phyloP scores from a whole-genome alignment of 1,140 invertebrate species.

The Delia radicum region DNA sequence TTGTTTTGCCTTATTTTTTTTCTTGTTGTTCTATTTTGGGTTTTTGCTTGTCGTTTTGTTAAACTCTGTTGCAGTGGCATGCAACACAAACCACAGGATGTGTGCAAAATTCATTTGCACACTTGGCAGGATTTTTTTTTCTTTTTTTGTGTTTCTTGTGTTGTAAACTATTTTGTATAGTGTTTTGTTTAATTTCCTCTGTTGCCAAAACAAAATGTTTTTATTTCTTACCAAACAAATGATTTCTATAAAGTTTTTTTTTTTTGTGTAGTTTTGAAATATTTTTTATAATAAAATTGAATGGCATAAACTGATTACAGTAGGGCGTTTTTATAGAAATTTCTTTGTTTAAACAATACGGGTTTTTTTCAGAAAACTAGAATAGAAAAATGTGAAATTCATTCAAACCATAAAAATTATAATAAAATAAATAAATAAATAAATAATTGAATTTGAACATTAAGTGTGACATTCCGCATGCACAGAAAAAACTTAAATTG shows the following conservation, averaged over 20 bases:
- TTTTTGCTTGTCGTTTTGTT: background rate
- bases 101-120: slow-evolving; percentile 12
- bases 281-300: background rate
- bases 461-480: no score
- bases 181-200: slow-evolving; percentile 2
- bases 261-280: background rate
- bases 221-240: background rate
- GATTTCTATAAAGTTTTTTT: background rate
- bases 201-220: background rate
- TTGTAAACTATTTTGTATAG: background rate
- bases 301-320: background rate
- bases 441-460: no score
- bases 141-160: background rate
- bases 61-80: background rate
- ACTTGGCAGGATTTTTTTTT: background rate
- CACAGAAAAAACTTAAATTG: no score
- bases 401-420: no score
- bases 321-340: slow-evolving; percentile 5
- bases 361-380: no score
- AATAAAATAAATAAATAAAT: no score
- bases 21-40: background rate
- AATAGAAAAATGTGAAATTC: no score
- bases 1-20: background rate
- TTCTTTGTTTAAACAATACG: background rate
- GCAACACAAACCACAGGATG: background rate